Evolutionary conservation across 2,797 vertebrate genomes (phyloP).

Genomic region (Muscicapa striata): DNA sequence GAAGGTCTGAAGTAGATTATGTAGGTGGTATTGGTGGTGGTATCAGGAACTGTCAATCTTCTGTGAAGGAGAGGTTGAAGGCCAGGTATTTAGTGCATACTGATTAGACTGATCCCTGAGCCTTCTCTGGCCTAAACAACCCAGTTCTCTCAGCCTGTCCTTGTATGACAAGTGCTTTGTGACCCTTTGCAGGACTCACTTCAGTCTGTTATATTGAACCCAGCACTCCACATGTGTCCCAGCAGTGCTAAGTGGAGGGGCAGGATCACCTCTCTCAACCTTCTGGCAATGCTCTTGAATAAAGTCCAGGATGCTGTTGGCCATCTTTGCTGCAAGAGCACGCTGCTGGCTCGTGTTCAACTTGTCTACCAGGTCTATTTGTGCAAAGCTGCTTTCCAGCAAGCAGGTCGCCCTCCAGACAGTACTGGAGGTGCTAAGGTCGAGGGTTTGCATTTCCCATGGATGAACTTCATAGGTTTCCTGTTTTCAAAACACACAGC

Average conservation of each 20-base stretch:
- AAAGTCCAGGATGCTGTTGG: background rate
- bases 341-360: accelerated
- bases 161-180: background rate
- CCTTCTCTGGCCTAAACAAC: background rate
- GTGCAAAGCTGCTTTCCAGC: background rate
- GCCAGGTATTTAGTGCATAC: background rate
- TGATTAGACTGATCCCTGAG: background rate
- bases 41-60: background rate
- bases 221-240: background rate
- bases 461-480: background rate
- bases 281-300: background rate
- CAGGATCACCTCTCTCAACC: background rate
- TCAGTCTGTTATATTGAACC: background rate
- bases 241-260: background rate
- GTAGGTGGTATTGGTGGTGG: background rate
- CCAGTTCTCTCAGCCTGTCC: background rate
- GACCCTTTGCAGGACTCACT: background rate
- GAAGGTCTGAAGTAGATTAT: background rate
- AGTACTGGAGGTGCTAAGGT: background rate
- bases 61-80: background rate
- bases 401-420: accelerated
- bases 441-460: background rate
- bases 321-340: background rate
- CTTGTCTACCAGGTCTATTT: background rate
- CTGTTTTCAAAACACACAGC: background rate